Evolutionary conservation across 2,888 invertebrate species (phyloP).

Genomic region (Limulus polyphemus): DNA sequence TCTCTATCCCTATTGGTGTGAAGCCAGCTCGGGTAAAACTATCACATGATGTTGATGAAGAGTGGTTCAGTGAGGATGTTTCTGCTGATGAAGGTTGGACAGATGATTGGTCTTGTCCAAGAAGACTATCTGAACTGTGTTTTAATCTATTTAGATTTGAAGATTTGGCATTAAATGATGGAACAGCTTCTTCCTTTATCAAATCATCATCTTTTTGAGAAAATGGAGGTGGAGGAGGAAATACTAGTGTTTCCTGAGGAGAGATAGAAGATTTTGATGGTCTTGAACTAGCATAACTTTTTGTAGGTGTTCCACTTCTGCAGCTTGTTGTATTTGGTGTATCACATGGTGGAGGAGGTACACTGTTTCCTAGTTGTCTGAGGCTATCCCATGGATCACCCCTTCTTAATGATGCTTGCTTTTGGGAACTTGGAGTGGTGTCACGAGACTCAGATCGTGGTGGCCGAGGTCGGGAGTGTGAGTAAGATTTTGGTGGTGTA

Average conservation of each 20-base stretch:
- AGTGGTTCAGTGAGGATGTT: conserved; percentile 65
- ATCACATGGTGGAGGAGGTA: background rate
- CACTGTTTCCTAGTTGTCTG: background rate
- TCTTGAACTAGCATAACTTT: conserved; percentile 11
- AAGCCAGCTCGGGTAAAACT: conserved; percentile 48
- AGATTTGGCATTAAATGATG: too few relatives aligned
- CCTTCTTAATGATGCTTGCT: background rate
- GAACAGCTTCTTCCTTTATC: background rate
- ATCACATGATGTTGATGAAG: conserved; percentile 68
- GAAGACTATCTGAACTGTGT: too few relatives aligned
- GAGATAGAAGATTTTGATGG: conserved; percentile 14
- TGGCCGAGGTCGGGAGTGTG: conserved; percentile 24
- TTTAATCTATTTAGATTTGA: too few relatives aligned
- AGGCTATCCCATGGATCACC: conserved; percentile 2
- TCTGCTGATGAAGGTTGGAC: conserved; percentile 6
- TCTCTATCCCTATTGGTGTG: conserved; percentile 60
- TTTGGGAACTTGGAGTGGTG: background rate
- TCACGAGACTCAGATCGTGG: background rate
- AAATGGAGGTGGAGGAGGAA: conserved; percentile 10
- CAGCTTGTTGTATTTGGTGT: background rate
- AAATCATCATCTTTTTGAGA: conserved; percentile 13
- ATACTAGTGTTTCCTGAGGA: conserved; percentile 16
- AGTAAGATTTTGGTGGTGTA: conserved; percentile 26
- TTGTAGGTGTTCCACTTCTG: conserved; percentile 10
- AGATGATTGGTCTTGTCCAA: background rate